phyloP scores from a whole-genome alignment of 2,888 invertebrate species.

The Lamproptera curius region DNA sequence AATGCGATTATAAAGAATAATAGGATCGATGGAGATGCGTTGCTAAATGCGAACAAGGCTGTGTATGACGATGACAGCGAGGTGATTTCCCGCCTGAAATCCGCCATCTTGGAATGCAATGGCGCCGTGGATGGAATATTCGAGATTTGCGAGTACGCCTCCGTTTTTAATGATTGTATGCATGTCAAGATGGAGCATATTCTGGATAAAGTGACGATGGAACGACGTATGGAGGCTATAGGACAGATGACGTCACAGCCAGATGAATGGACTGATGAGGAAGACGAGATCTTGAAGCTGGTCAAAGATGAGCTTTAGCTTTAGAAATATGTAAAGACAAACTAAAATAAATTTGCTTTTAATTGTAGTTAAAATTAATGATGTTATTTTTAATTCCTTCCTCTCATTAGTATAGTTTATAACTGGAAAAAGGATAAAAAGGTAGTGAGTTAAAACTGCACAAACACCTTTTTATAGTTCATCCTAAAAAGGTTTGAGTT shows the following conservation, averaged over 20 bases:
- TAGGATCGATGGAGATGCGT: constrained; percentile 45
- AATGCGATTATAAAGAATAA: constrained; percentile 58
- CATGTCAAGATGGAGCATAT: constrained; percentile 71
- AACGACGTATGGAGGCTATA: constrained; percentile 61
- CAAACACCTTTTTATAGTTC: no score
- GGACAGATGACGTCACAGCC: constrained; percentile 55
- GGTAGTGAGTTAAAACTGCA: no score
- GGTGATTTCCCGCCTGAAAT: constrained; percentile 48
- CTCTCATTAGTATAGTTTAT: no score
- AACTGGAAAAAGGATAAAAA: no score
- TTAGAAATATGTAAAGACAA: no score
- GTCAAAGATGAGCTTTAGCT: constrained; percentile 61
- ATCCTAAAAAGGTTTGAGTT: no score
- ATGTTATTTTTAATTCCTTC: no score
- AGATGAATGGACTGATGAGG: constrained; percentile 59
- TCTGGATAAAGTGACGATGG: constrained; percentile 61
- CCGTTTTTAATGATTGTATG: constrained; percentile 70
- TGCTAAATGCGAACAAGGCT: constrained; percentile 52
- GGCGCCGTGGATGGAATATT: constrained; percentile 51
- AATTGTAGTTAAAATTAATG: no score
- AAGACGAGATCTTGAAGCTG: constrained; percentile 57
- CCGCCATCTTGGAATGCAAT: constrained; percentile 51
- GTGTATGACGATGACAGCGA: constrained; percentile 64
- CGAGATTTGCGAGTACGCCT: constrained; percentile 66
- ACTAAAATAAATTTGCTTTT: no score